Evolutionary conservation across 1,140 invertebrate species (phyloP).

Genomic region (Teleogryllus occipitalis): DNA sequence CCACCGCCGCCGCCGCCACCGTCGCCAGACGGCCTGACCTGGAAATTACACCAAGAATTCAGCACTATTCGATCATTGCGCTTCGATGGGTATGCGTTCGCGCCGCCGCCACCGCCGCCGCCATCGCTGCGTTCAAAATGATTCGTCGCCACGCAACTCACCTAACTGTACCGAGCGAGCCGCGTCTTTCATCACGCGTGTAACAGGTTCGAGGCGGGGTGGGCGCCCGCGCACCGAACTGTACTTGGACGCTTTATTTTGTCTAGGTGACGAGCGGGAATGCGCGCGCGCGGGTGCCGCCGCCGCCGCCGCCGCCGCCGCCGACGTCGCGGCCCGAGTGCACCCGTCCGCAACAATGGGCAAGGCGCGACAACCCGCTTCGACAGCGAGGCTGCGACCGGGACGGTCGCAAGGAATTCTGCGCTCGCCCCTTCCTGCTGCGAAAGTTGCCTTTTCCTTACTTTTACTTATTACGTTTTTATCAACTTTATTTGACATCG

Average conservation of each 20-base stretch:
- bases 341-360: too few species aligned
- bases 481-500: too few species aligned
- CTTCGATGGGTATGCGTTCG: background rate
- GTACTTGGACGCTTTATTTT: background rate
- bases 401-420: background rate
- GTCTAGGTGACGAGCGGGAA: background rate
- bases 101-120: too few species aligned
- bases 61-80: background rate
- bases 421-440: too few species aligned
- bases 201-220: background rate
- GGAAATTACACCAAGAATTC: slow-evolving; percentile 4
- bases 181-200: background rate
- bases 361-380: background rate
- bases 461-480: too few species aligned
- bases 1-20: too few species aligned
- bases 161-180: background rate
- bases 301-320: too few species aligned
- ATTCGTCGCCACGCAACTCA: background rate
- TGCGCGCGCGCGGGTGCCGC: background rate
- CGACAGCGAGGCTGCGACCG: background rate
- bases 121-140: background rate
- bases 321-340: background rate
- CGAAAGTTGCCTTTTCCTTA: too few species aligned
- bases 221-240: background rate
- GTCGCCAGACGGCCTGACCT: background rate